These are phyloP conservation scores for Amphipoea lucens DNA, from an alignment of 2,888 invertebrate genomes.

Conservation along the genomic window DNA sequence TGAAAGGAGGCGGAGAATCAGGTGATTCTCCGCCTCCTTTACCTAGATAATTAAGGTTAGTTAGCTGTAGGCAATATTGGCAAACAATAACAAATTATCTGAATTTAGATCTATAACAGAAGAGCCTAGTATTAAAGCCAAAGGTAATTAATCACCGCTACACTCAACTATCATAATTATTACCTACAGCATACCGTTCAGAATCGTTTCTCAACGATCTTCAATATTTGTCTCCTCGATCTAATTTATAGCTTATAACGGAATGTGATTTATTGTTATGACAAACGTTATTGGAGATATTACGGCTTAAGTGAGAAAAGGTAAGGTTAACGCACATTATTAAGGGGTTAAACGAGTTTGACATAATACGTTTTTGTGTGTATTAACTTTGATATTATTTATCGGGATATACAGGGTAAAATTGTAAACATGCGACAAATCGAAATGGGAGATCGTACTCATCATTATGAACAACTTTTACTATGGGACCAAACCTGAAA, in stretches of 20 bases:
- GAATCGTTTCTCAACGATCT: slow-evolving; percentile 45
- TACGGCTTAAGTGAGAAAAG: slow-evolving; percentile 46
- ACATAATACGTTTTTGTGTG: slow-evolving; percentile 8
- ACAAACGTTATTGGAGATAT: slow-evolving; percentile 54
- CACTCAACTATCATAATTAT: slow-evolving; percentile 20
- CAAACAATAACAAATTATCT: neutral
- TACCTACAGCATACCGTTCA: slow-evolving; percentile 15
- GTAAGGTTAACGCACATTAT: slow-evolving; percentile 20
- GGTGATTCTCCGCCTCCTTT: too few relatives aligned
- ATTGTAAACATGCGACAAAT: too few relatives aligned
- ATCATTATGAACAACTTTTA: too few relatives aligned
- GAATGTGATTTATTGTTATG: slow-evolving; percentile 64
- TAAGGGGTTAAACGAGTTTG: slow-evolving; percentile 25
- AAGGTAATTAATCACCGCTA: slow-evolving; percentile 12
- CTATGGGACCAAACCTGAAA: too few relatives aligned
- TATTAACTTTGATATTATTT: slow-evolving; percentile 18
- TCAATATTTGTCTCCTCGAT: slow-evolving; percentile 64
- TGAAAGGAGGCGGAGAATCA: too few relatives aligned
- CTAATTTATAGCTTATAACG: slow-evolving; percentile 65
- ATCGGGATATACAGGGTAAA: too few relatives aligned
- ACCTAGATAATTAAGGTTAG: neutral
- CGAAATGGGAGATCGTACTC: too few relatives aligned
- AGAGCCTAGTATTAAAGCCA: neutral
- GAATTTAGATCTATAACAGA: slow-evolving; percentile 1
- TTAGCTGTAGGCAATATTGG: neutral